phyloP scores from a whole-genome alignment of 2,113 vertebrate genomes.

The Anolis sagrei region DNA sequence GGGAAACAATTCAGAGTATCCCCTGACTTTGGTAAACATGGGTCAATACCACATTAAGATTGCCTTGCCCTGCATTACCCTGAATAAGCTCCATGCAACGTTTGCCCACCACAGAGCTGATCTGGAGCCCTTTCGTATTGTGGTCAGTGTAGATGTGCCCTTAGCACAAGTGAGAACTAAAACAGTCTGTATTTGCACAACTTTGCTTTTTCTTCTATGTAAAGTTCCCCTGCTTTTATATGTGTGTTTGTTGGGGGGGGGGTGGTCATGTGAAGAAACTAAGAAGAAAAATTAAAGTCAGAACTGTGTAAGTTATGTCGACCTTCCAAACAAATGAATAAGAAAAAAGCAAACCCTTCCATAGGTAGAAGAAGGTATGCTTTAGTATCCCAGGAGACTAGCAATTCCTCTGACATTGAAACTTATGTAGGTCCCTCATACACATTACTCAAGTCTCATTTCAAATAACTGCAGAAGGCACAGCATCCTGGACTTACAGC shows the following conservation, averaged over 20 bases:
- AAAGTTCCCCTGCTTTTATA: not conserved
- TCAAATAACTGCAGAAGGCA: not conserved
- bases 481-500: not conserved
- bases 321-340: too few relatives aligned
- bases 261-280: not conserved
- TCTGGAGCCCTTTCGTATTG: too few relatives aligned
- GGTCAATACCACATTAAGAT: too few relatives aligned
- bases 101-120: too few relatives aligned
- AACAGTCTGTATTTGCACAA: not conserved
- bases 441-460: not conserved
- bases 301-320: not conserved
- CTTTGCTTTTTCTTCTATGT: not conserved
- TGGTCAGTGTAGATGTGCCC: not conserved
- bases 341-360: not conserved
- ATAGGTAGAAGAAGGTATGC: not conserved
- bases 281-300: too few relatives aligned
- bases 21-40: too few relatives aligned
- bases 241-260: too few relatives aligned
- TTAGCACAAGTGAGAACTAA: not conserved
- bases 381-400: too few relatives aligned
- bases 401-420: not conserved
- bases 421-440: not conserved
- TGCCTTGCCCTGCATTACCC: too few relatives aligned
- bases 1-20: too few relatives aligned
- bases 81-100: too few relatives aligned